Evolutionary conservation across 1,140 invertebrate genomes (phyloP).

Genomic region (Acyrthosiphon pisum): DNA sequence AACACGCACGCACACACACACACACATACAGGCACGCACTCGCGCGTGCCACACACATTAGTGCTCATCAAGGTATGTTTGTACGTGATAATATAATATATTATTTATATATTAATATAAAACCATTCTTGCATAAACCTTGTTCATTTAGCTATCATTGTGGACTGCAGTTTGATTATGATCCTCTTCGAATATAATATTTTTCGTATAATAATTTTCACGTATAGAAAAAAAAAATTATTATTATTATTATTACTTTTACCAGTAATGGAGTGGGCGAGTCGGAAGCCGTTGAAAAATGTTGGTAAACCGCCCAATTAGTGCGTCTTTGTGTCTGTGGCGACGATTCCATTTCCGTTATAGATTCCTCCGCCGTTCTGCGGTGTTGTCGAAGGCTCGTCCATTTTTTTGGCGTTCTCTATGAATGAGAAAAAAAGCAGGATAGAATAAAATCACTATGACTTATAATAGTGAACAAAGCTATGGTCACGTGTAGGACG

Average conservation of each 20-base stretch:
- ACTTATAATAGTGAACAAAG: neutral
- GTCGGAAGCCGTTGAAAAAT: slow-evolving; percentile 52
- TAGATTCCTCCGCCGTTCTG: slow-evolving; percentile 24
- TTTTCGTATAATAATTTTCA: neutral
- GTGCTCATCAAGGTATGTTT: neutral
- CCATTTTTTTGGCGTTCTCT: slow-evolving; percentile 55
- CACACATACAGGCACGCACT: neutral
- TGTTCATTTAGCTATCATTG: neutral
- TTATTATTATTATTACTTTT: neutral
- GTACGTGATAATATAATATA: slow-evolving; percentile 6
- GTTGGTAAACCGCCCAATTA: slow-evolving; percentile 54
- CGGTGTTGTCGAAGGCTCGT: slow-evolving; percentile 51
- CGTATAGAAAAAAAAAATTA: neutral
- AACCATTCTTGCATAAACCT: neutral
- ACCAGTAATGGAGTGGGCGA: slow-evolving; percentile 39
- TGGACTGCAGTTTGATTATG: neutral
- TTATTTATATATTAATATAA: neutral
- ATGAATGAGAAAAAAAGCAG: neutral
- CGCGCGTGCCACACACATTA: neutral
- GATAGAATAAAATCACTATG: neutral
- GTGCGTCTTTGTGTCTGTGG: slow-evolving; percentile 45
- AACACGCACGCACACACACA: neutral
- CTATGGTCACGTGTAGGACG: neutral
- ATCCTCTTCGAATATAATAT: neutral
- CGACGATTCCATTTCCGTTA: slow-evolving; percentile 40